A percentile compares a stretch with the other conserved stretches of the same genome.
Evolutionary conservation across 2,797 vertebrate species (phyloP).

Genomic region (Octomys mimax): DNA sequence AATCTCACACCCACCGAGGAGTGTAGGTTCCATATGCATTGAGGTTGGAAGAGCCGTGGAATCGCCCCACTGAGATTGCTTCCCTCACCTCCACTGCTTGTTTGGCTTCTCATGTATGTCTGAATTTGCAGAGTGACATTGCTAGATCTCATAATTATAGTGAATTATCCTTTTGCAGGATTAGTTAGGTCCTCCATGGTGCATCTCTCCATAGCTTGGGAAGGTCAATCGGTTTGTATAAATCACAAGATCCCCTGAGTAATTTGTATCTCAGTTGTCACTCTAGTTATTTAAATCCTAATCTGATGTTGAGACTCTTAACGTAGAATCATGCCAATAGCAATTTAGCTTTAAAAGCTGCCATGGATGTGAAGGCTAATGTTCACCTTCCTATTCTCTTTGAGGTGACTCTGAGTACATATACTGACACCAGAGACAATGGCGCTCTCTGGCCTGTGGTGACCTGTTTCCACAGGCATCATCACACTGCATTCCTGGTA

Average conservation of each 20-base stretch:
- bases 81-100: not conserved
- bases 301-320: not conserved
- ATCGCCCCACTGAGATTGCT: not conserved
- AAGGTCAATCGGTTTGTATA: conserved; percentile 11
- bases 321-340: not conserved
- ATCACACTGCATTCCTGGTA: not conserved
- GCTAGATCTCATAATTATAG: not conserved
- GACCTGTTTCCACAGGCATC: not conserved
- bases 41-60: not conserved
- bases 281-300: not conserved
- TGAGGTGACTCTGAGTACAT: conserved; percentile 35
- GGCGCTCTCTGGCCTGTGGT: not conserved
- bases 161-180: not conserved
- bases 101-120: not conserved
- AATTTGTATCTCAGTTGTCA: not conserved
- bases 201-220: not conserved
- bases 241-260: not conserved
- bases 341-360: conserved; percentile 38
- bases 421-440: not conserved
- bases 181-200: not conserved
- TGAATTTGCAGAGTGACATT: conserved; percentile 23
- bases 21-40: not conserved
- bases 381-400: not conserved
- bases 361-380: not conserved
- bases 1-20: not conserved